Base-by-base conservation (phyloP, 2,113 vertebrate genomes). In the Antechinus stuartii region DNA sequence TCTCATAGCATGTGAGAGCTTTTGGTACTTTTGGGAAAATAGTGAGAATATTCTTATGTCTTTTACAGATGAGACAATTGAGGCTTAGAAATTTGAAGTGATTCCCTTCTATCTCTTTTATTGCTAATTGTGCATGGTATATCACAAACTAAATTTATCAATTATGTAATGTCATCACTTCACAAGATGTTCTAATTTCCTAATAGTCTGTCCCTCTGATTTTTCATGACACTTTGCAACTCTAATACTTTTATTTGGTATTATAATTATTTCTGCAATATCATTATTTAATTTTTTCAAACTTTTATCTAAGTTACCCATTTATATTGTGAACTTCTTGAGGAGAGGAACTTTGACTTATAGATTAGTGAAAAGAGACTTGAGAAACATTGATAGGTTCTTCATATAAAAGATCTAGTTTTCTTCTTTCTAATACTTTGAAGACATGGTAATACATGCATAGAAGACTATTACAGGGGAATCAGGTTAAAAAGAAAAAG, bases 401-500 rank as follows among this genome's bases (percentile, higher is more conserved):
- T 22, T 42, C n/a, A 42, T 84, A 23, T 84, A 22, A 84, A 42
- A 84, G 2, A 23, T 50, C 49, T 14, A 8, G 0, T 30, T 92
- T 68, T 92, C 47, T 50, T 92, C 56, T 24, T 11, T 50, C 14
- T 42, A 50, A 12, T 50, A 22, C 47, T 30, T 14, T 35, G 56
- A 35, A 35, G 56, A 27, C 22, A 30, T 49, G 30, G 6, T 30
- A 61, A 12, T 89, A 49, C 57, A 94, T 96, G 16, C 91, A 89
- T 94, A 94, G 53, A 90, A 61, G 98, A 84, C 93, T 92, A 61
- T 49, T 27, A 49, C 8, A 61, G 47, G 27, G 49, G 30, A 68
- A 49, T 24, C 30, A 49, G 25, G 0, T 8, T 92, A 16, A 61
- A 57, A 92, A 68, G 26, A 50, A 96, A 98, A 97, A 97, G 96